These are phyloP conservation scores for Molothrus ater DNA, from an alignment of 2,797 vertebrate species.

Conservation along the genomic window DNA sequence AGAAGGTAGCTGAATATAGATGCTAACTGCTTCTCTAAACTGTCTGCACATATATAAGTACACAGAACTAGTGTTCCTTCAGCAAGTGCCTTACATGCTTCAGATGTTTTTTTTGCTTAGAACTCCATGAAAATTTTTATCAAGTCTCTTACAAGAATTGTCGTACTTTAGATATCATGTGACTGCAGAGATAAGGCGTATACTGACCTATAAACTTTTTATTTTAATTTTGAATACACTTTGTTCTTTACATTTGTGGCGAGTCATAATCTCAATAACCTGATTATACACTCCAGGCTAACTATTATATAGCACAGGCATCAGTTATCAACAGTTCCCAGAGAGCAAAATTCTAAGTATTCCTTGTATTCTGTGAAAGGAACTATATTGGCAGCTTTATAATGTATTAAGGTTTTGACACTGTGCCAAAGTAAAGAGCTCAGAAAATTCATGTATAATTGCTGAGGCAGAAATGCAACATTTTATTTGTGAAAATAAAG, in stretches of 20 bases:
- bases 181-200: background rate
- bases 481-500: background rate
- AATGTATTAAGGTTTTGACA: background rate
- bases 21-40: constrained; percentile 27
- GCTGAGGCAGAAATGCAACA: background rate
- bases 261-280: background rate
- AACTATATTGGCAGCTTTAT: background rate
- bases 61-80: background rate
- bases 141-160: background rate
- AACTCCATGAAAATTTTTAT: background rate
- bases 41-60: background rate
- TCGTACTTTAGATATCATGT: background rate
- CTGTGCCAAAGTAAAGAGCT: background rate
- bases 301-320: background rate
- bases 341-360: background rate
- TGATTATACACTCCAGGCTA: background rate
- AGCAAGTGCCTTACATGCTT: background rate
- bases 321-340: background rate
- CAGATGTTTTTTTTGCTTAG: background rate
- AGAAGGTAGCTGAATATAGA: constrained; percentile 83
- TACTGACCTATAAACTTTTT: background rate
- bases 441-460: background rate
- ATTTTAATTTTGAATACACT: background rate
- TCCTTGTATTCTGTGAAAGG: background rate
- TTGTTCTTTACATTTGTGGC: background rate